These are phyloP conservation scores for Meteorus cinctellus DNA, from an alignment of 2,888 invertebrate species.

Conservation along the genomic window DNA sequence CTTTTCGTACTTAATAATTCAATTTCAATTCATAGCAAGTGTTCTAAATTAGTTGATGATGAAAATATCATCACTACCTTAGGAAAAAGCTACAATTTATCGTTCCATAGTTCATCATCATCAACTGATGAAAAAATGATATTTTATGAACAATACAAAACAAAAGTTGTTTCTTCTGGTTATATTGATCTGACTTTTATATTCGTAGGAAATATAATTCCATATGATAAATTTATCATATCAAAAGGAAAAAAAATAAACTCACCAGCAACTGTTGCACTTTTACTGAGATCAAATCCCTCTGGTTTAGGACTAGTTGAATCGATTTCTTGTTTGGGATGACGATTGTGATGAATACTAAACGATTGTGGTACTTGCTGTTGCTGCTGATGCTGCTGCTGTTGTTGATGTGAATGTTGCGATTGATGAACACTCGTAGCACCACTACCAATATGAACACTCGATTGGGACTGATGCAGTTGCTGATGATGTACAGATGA, in stretches of 20 bases:
- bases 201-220: too few species aligned
- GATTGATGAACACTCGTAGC: conserved; percentile 52
- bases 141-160: too few species aligned
- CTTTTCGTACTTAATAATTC: too few species aligned
- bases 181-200: too few species aligned
- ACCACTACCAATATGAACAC: conserved; percentile 13
- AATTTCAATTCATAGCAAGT: too few species aligned
- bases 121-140: too few species aligned
- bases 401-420: conserved; percentile 66
- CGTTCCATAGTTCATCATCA: too few species aligned
- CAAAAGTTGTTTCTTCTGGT: too few species aligned
- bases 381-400: conserved; percentile 59
- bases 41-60: too few species aligned
- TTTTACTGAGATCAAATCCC: conserved; percentile 78
- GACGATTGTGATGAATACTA: conserved; percentile 63
- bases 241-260: conserved; percentile 51
- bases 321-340: conserved; percentile 68
- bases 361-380: conserved; percentile 69
- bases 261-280: conserved; percentile 79
- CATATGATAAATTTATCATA: background rate
- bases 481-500: conserved; percentile 47
- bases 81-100: too few species aligned
- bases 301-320: conserved; percentile 78
- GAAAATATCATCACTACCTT: too few species aligned
- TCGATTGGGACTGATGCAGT: conserved; percentile 34